Base-by-base conservation (phyloP, 2,113 vertebrate genomes). In the Oophaga pumilio region DNA sequence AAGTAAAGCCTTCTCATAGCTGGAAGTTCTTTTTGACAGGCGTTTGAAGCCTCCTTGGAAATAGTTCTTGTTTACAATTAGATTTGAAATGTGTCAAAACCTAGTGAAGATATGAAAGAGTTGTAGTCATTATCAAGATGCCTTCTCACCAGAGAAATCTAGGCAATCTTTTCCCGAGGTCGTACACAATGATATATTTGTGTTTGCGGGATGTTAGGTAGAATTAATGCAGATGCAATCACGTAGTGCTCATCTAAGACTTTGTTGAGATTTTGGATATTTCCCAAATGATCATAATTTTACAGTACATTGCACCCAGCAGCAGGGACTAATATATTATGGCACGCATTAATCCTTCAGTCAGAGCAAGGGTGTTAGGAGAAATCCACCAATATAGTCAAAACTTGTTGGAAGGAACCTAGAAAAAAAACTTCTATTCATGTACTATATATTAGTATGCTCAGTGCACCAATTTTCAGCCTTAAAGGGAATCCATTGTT, bases 41-140 rank as follows among this genome's bases (percentile, higher is more conserved):
- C 76, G 11, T 87, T 33, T 81, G 73, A 77, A 68, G 83, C 53
- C 86, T 59, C 81, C 20, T 13, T 84, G 78, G 57, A 76, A 69
- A 7, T 60, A 76, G 14, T 66, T 28, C 71, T 76, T 71, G 73
- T 88, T 77, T 77, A 68, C 52, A 53, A 28, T 62, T 78, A 57
- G 28, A 24, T 53, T 15, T 71, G 56, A 84, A 57, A 87, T 85
- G 24, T 80, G 56, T 81, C 71, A 77, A 69, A 78, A 73, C 86
- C 56, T 17, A 22, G 17, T 69, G 13, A 60, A 56, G 49, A 33
- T 76, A 56, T 71, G 64, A 60, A 66, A 62, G 59, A 28, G 33
- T 28, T 60, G 10, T 77, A 76, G 56, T 76, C 83, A 77, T 85
- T 85, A 22, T 84, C 11, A 49, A 57, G 10, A 81, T 52, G 28